phyloP scores from a whole-genome alignment of 2,113 vertebrate genomes.

The Pandion haliaetus region DNA sequence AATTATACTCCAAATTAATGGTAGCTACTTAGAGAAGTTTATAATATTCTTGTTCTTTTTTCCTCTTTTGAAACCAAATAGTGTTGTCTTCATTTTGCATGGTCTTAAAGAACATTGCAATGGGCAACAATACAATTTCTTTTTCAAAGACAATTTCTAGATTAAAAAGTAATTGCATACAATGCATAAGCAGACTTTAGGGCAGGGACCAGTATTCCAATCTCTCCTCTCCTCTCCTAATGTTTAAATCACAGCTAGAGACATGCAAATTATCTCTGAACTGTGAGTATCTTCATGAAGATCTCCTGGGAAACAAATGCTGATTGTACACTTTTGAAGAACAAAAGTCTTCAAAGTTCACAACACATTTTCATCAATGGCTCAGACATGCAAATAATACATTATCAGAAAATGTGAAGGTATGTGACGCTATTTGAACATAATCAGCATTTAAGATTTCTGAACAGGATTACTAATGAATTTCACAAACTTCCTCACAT shows the following conservation, averaged over 20 bases:
- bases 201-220: neutral
- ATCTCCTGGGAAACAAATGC: neutral
- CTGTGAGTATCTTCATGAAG: neutral
- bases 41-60: neutral
- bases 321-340: neutral
- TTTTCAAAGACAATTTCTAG: conserved; percentile 47
- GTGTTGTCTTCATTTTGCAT: neutral
- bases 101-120: neutral
- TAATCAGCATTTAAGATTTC: neutral
- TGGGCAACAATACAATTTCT: neutral
- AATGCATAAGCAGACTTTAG: neutral
- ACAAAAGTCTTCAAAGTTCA: neutral
- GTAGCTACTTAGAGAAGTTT: neutral
- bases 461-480: too few species aligned
- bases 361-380: neutral
- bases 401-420: neutral
- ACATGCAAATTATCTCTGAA: conserved; percentile 11
- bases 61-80: neutral
- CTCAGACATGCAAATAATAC: conserved; percentile 6
- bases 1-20: neutral
- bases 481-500: neutral
- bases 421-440: neutral
- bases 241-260: neutral
- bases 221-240: neutral
- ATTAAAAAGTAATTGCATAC: neutral